Evolutionary conservation across 2,888 invertebrate species (phyloP).

Genomic region (Protodeltote pygarga): DNA sequence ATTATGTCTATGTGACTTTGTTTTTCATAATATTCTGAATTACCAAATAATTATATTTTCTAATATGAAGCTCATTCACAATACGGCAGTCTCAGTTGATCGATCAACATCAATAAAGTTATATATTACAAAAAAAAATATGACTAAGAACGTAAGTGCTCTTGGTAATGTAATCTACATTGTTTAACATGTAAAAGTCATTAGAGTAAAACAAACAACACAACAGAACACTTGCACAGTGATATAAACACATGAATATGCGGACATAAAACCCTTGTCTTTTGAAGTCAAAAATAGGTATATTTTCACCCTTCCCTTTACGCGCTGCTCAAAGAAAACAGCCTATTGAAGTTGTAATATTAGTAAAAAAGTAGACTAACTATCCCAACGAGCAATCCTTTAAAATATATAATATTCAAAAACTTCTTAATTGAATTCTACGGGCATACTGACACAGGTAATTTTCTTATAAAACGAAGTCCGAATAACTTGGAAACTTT

Average conservation of each 20-base stretch:
- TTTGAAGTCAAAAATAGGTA: slow-evolving; percentile 9
- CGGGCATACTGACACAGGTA: slow-evolving; percentile 68
- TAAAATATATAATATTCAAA: slow-evolving; percentile 62
- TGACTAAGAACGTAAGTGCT: too few species aligned
- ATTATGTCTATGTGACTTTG: slow-evolving; percentile 46
- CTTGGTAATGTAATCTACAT: not conserved
- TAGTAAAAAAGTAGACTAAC: slow-evolving; percentile 22
- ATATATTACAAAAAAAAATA: too few species aligned
- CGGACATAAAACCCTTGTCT: not conserved
- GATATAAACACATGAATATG: slow-evolving; percentile 4
- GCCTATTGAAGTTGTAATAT: not conserved
- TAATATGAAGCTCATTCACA: too few species aligned
- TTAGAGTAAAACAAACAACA: not conserved
- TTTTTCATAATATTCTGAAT: slow-evolving; percentile 7
- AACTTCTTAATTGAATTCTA: slow-evolving; percentile 71
- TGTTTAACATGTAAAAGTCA: not conserved
- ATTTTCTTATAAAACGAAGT: slow-evolving; percentile 72
- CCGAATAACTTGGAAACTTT: slow-evolving; percentile 70
- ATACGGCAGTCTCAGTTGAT: too few species aligned
- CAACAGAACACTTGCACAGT: not conserved
- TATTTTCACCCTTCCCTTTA: slow-evolving; percentile 2
- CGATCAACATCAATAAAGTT: too few species aligned
- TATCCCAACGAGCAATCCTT: slow-evolving; percentile 39
- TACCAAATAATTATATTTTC: not conserved
- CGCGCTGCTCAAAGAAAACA: slow-evolving; percentile 9